Percentiles rank a stretch among this genome's conserved stretches.
phyloP scores from a whole-genome alignment of 2,888 invertebrate genomes.

The Linyphia triangularis region DNA sequence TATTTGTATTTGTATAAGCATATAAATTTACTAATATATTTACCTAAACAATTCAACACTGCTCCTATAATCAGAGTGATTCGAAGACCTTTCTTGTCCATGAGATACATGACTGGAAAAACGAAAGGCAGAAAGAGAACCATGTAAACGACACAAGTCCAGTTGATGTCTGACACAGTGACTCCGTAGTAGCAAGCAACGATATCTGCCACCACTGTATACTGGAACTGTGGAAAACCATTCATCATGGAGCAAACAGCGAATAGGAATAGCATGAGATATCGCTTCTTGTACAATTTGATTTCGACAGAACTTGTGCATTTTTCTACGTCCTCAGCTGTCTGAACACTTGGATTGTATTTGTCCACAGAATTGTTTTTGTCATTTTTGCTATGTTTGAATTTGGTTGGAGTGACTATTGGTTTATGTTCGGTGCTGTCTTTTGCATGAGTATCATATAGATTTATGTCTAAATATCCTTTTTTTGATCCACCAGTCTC shows the following conservation, averaged over 20 bases:
- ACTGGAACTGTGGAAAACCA: constrained; percentile 97
- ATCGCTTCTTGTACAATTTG: constrained; percentile 86
- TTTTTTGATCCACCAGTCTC: background rate
- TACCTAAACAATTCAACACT: constrained; percentile 80
- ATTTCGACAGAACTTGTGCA: background rate
- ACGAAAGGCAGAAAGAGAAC: constrained; percentile 96
- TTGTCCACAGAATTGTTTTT: background rate
- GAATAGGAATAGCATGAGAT: constrained; percentile 92
- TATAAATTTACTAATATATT: background rate
- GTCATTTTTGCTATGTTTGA: background rate
- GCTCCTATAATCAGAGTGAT: constrained; percentile 79
- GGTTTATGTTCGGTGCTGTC: background rate
- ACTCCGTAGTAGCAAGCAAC: constrained; percentile 83
- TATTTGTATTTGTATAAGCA: no score
- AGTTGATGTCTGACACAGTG: constrained; percentile 86
- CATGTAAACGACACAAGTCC: constrained; percentile 99
- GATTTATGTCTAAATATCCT: background rate
- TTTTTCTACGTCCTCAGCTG: constrained; percentile 11
- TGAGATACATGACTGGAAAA: constrained; percentile 96
- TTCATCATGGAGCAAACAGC: constrained; percentile 93
- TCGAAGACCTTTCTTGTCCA: constrained; percentile 89
- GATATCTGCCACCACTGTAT: constrained; percentile 93
- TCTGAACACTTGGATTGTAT: background rate
- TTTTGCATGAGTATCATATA: background rate
- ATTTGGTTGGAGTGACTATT: background rate